These are phyloP conservation scores for Syrphus vitripennis DNA, from an alignment of 2,888 invertebrate species.

Conservation along the genomic window DNA sequence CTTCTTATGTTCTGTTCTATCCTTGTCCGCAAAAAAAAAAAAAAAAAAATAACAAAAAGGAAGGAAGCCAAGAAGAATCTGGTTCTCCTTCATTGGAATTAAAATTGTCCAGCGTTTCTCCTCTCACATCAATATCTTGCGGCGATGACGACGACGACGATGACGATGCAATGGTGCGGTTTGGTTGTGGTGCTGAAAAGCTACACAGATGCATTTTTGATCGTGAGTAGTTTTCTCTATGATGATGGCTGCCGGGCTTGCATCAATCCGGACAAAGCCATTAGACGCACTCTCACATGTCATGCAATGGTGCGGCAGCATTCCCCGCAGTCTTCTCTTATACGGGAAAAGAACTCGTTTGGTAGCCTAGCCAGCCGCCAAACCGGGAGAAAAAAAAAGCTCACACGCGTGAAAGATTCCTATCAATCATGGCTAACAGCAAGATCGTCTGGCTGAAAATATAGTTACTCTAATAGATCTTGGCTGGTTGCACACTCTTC, in stretches of 20 bases:
- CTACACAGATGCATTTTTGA: slow-evolving; percentile 32
- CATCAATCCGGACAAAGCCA: slow-evolving; percentile 31
- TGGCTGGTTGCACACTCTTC: neutral
- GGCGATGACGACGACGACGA: neutral
- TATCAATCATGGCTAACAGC: slow-evolving; percentile 67
- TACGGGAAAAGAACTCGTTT: slow-evolving; percentile 33
- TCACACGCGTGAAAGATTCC: slow-evolving; percentile 68
- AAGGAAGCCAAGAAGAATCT: slow-evolving; percentile 50
- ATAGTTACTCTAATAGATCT: slow-evolving; percentile 48
- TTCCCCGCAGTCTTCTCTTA: neutral
- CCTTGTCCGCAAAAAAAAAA: neutral
- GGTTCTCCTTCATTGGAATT: slow-evolving; percentile 66
- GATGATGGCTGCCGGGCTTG: slow-evolving; percentile 57
- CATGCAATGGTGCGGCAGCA: slow-evolving; percentile 37
- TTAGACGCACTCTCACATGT: slow-evolving; percentile 63
- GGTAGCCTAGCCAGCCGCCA: slow-evolving; percentile 19
- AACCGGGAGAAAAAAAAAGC: slow-evolving; percentile 46
- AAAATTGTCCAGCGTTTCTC: slow-evolving; percentile 48
- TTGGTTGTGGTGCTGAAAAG: neutral
- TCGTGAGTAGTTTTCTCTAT: slow-evolving; percentile 44
- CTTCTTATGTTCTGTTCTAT: too few relatives aligned
- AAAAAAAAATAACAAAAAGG: slow-evolving; percentile 21
- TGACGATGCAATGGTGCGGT: neutral
- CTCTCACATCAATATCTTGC: neutral
- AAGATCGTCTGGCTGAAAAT: slow-evolving; percentile 53